Evolutionary conservation across 1,140 invertebrate genomes (phyloP).

Genomic region (Drosophila lowei): DNA sequence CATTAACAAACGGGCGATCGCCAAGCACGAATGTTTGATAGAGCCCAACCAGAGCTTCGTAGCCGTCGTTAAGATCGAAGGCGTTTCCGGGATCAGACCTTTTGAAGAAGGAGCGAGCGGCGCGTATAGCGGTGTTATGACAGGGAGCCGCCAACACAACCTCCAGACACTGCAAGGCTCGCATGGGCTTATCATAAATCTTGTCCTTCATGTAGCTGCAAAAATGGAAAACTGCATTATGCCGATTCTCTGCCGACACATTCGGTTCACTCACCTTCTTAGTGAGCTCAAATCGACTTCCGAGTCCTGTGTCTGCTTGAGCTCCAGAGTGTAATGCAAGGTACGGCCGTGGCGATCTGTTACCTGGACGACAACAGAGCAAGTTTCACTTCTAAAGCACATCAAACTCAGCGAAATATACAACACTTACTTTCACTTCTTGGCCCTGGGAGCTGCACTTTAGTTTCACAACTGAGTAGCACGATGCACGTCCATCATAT

Average conservation of each 20-base stretch:
- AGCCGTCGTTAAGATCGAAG: constrained; percentile 85
- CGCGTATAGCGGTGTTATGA: constrained; percentile 84
- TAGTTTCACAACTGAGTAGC: constrained; percentile 55
- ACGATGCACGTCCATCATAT: constrained; percentile 88
- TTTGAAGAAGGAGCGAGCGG: constrained; percentile 83
- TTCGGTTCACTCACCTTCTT: constrained; percentile 76
- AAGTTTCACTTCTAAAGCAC: no score
- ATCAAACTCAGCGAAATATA: no score
- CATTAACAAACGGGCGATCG: constrained; percentile 87
- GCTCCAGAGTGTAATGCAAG: constrained; percentile 85
- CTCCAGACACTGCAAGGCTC: constrained; percentile 71
- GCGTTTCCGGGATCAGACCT: constrained; percentile 40
- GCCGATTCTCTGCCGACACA: no score
- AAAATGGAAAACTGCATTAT: constrained; percentile 1
- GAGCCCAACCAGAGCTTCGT: constrained; percentile 89
- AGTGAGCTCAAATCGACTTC: constrained; percentile 84
- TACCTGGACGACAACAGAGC: constrained; percentile 33
- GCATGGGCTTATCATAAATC: constrained; percentile 85
- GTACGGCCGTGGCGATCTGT: constrained; percentile 43
- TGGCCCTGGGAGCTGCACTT: background rate
- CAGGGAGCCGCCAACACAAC: constrained; percentile 86
- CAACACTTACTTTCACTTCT: constrained; percentile 53
- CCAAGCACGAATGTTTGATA: constrained; percentile 90
- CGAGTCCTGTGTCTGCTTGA: constrained; percentile 85
- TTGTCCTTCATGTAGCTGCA: constrained; percentile 71